Evolutionary conservation across 1,140 invertebrate species (phyloP), one percentile per base, ranked within the genome.

Genomic region (Eueides isabella): DNA sequence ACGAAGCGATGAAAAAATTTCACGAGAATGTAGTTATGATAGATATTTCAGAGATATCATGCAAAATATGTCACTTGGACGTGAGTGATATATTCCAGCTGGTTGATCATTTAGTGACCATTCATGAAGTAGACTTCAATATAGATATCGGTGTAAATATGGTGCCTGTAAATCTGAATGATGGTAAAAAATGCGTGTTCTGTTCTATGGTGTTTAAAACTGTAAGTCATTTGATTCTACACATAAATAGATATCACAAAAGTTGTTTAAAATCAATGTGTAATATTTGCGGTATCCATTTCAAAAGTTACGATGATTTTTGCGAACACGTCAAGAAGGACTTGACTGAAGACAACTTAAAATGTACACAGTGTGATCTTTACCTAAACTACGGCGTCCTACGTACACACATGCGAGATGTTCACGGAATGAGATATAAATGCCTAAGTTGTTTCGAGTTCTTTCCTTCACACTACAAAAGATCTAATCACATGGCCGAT

Each of bases 241-340:
- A 88, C 16, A 78, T 78, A n/a, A 77, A 81, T 29, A 84, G 80
- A 63, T 79, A 74, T 35, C 84, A 85, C 31, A 84, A 81, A n/a
- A 75, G 74, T 35, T 75, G 74, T 7, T 81, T 72, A 6, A 76
- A 79, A 62, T 80, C 77, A 4, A 31, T 83, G 0, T 88, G 86
- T 41, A 78, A 76, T 30, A 75, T 76, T 5, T 88, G 83, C 55
- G 71, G 78, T 0, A 74, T 73, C 35, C 66, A 73, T 0, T 85
- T 84, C 61, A 75, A 44, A 12, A 65, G 72, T 70, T 65, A 62
- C 35, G 19, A 74, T 30, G 62, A 69, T 29, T 79, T 76, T 11
- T 79, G 77, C 23, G 35, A 35, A 5, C 77, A 79, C 44, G 64
- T 72, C 6, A 71, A 71, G 11, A 71, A 68, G 14, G 44, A 76